Evolutionary conservation across 2,797 vertebrate genomes (phyloP), one percentile per base, ranked within the genome.

Genomic region (Glossophaga mutica): DNA sequence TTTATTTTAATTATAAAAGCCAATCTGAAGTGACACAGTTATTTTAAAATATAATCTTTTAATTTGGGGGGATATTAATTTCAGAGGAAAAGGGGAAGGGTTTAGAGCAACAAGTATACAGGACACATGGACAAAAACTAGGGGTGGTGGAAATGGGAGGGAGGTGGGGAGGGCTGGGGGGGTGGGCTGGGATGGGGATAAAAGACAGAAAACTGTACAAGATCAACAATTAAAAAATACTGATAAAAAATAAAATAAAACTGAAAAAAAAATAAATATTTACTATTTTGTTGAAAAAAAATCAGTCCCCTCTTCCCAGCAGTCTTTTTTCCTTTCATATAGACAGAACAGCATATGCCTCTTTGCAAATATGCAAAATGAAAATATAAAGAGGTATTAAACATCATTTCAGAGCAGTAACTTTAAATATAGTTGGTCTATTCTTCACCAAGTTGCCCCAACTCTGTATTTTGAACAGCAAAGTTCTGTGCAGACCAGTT

Each of bases 341-440:
- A 46, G 52, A 83, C 88, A 92, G 32, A 90, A 0, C 34, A 55
- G 15, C 68, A 29, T 52, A 59, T 67, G 18, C 48, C 29, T 71
- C 81, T 95, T 93, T 62, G 42, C 39, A 92, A 70, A 81, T 44
- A 34, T 84, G 90, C 29, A 82, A 76, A 91, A 65, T 84, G 90
- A 50, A 83, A 91, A 91, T 73, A 44, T 85, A 42, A 97, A 95
- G 42, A 83, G 37, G 34, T 59, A 71, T 44, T 29, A 22, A 57
- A 39, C 6, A 85, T 88, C 22, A 48, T 88, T 88, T 95, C 76
- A 57, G n/a, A 82, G 50, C 3, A 62, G 15, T 55, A 57, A 62
- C 81, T 76, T 86, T 71, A 84, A 55, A 44, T 42, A 24, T 4
- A 57, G 34, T 62, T 91, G 15, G 34, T 91, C 37, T 78, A 2